Evolutionary conservation across 1,140 invertebrate genomes (phyloP), one percentile per base, ranked within the genome.

Genomic region (Chymomyza costata): DNA sequence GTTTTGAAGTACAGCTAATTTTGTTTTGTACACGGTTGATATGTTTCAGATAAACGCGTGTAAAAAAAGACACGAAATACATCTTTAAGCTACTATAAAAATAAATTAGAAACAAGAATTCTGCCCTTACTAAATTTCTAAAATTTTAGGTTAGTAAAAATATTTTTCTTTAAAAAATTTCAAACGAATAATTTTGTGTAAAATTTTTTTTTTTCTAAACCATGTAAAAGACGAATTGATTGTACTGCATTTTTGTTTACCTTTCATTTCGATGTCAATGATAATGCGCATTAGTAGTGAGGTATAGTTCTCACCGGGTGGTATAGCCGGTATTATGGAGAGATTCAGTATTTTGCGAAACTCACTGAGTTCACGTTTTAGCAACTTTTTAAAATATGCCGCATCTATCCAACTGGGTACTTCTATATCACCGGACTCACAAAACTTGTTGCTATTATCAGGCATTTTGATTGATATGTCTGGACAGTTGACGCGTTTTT

Each of bases 211-310:
- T 82, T 65, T 0, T 76, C 74, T 31, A 82, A 84, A 6, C 82
- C 82, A 69, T 84, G 82, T 80, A 30, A 6, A 49, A 31, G 21
- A 15, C 25, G 13, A 34, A 6, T 2, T 7, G 17, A 6, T 17
- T 13, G 16, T 16, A 16, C n/a, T n/a, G n/a, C n/a, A 53, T 35
- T 15, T 11, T 21, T 52, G 37, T 35, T 47, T 63, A 83, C 82
- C 82, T 80, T 84, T 80, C 63, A 84, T 61, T 80, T 84, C 71
- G 15, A 84, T 80, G 50, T 84, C 82, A 37, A 84, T 76, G 52
- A 71, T 69, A 53, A 84, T 63, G 46, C 82, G 78, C 61, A 84
- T 65, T 59, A 84, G 55, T 50, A 82, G 31, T 31, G 82, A 84
- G 31, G 82, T 83, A 18, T 71, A 84, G 39, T 68, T 69, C 40